Percentiles rank a stretch among this genome's conserved stretches.
These are phyloP conservation scores for Alloplasta piceator DNA, from an alignment of 2,888 invertebrate species.

Conservation along the genomic window DNA sequence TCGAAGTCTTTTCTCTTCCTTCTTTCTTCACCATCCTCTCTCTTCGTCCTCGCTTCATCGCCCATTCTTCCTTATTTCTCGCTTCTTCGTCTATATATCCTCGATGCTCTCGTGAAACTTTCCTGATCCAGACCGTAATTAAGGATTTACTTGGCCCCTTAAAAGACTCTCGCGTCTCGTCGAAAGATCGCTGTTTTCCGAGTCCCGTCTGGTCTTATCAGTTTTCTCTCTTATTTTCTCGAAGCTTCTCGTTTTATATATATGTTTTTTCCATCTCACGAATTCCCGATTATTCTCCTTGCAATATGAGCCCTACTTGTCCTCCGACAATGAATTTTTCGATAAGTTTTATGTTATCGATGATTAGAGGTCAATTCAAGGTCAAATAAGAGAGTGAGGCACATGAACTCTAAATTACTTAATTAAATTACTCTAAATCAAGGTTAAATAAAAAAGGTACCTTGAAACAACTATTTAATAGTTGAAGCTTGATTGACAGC, in stretches of 20 bases:
- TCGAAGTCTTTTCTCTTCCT: background rate
- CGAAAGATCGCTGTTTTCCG: slow-evolving; percentile 63
- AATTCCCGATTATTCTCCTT: background rate
- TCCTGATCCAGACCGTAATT: slow-evolving; percentile 60
- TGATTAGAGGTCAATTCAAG: too few species aligned
- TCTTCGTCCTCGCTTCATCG: background rate
- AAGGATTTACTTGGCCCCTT: slow-evolving; percentile 61
- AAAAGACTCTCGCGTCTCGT: slow-evolving; percentile 64
- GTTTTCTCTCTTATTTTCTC: background rate
- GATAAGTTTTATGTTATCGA: too few species aligned
- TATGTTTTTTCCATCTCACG: background rate
- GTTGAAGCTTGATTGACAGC: too few species aligned
- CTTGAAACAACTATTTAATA: too few species aligned
- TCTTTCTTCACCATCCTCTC: slow-evolving; percentile 3
- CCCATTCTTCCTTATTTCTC: slow-evolving; percentile 1
- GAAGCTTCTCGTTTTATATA: background rate
- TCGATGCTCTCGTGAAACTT: slow-evolving; percentile 29
- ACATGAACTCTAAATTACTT: too few species aligned
- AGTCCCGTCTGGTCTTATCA: slow-evolving; percentile 48
- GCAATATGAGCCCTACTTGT: too few species aligned
- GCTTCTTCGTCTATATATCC: background rate
- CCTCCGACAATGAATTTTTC: too few species aligned
- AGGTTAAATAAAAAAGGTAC: too few species aligned
- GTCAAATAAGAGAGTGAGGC: too few species aligned
- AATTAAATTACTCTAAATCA: too few species aligned